Evolutionary conservation across 2,888 invertebrate genomes (phyloP), one percentile per base, ranked within the genome.

Genomic region (Thereva unica): DNA sequence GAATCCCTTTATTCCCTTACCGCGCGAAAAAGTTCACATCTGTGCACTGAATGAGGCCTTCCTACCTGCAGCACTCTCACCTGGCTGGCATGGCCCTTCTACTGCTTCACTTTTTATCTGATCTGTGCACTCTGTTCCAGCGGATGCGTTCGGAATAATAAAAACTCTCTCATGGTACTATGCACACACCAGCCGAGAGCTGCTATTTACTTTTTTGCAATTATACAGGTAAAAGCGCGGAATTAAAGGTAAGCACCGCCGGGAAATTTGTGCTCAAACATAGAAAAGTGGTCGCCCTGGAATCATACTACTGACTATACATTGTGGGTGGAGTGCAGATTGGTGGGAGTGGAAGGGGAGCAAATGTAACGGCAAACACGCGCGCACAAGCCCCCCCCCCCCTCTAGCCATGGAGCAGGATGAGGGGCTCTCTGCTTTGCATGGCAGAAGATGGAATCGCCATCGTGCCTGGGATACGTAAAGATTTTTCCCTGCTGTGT

Each of bases 191-290:
- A 23, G 50, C 50, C 50, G 23, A 61, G 40, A 12, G n/a, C 9
- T 49, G 23, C 38, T 61, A 61, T 61, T 61, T 61, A 61, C 61
- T 50, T 61, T 61, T 61, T 61, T 41, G 50, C 61, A 61, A 61
- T 61, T 61, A 61, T 50, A 61, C 61, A 61, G 61, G 61, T 61
- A 61, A 61, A 61, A 61, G 40, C 61, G 61, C 61, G 50, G 50
- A 61, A 61, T 61, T 61, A 61, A 61, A 61, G 49, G 61, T 61
- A 61, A 61, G 50, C 61, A 61, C 12, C 37, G 61, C 50, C 50
- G 41, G 50, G 50, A 59, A 50, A 61, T 50, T 61, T 50, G 38
- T 37, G 50, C 61, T 61, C 42, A 61, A 41, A 61, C 23, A 50
- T 50, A 42, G 49, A 40, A 37, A 61, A 50, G 50, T 34, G 41